Evolutionary conservation across 1,140 invertebrate genomes (phyloP).

Genomic region (Danaus plexippus): DNA sequence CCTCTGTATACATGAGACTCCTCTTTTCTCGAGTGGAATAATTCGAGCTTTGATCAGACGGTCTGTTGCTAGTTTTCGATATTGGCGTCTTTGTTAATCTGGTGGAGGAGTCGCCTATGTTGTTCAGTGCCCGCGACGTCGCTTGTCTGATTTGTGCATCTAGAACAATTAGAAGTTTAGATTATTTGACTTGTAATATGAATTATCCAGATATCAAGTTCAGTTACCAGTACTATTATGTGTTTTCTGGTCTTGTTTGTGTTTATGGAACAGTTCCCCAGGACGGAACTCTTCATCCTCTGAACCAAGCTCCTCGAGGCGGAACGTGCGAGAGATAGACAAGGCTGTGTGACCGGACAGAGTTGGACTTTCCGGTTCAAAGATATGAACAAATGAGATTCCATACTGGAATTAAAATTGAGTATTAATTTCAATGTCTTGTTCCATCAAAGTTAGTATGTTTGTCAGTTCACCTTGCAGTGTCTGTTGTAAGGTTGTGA

Average conservation of each 20-base stretch:
- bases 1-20: slow-evolving; percentile 67
- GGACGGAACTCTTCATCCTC: slow-evolving; percentile 70
- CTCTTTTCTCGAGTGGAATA: slow-evolving; percentile 20
- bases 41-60: background rate
- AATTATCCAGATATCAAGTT: no score
- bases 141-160: slow-evolving; percentile 61
- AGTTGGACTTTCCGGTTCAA: slow-evolving; percentile 53
- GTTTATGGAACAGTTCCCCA: slow-evolving; percentile 54
- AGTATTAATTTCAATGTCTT: no score
- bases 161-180: slow-evolving; percentile 18
- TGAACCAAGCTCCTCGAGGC: slow-evolving; percentile 74
- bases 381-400: slow-evolving; percentile 83
- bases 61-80: slow-evolving; percentile 20
- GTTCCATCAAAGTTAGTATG: no score
- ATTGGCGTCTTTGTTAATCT: slow-evolving; percentile 50
- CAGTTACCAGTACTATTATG: no score
- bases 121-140: slow-evolving; percentile 47
- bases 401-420: slow-evolving; percentile 73
- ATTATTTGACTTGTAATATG: no score
- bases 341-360: background rate
- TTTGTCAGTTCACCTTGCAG: slow-evolving; percentile 59
- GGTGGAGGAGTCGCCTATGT: slow-evolving; percentile 39
- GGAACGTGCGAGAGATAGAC: slow-evolving; percentile 69
- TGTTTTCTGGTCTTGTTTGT: slow-evolving; percentile 5
- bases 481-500: slow-evolving; percentile 90